Percentiles rank a stretch among this genome's conserved stretches.
Conservation (phyloP, 37 sponge, comb jelly and placozoan species). For the Halisarca cf. caerulea region DNA sequence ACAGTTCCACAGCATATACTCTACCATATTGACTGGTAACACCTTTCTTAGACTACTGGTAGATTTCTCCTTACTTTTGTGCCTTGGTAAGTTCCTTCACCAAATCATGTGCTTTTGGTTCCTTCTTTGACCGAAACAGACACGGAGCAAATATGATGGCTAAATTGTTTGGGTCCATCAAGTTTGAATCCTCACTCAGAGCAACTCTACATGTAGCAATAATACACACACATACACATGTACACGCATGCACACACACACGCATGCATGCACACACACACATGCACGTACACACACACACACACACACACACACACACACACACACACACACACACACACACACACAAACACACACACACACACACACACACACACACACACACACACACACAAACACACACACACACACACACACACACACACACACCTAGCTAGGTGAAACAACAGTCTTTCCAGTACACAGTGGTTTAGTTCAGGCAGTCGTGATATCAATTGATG, state of each 20-base stretch:
- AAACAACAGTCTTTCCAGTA: conserved; percentile 77
- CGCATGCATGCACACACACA: not conserved
- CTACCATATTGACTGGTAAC: no score
- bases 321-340: conserved; percentile 16
- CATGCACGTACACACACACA: conserved; percentile 4
- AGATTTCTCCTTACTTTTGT: conserved; percentile 49
- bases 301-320: conserved; percentile 1
- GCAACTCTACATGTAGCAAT: conserved; percentile 57
- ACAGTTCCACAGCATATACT: no score
- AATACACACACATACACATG: conserved; percentile 1
- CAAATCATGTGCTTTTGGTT: conserved; percentile 55
- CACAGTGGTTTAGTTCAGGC: conserved; percentile 66
- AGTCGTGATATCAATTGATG: conserved; percentile 55
- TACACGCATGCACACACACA: conserved; percentile 6
- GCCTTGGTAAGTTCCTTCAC: conserved; percentile 76
- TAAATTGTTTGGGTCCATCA: conserved; percentile 73
- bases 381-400: conserved; percentile 19
- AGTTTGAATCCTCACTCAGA: conserved; percentile 73
- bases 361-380: conserved; percentile 20
- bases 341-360: conserved; percentile 22
- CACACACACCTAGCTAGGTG: conserved; percentile 78
- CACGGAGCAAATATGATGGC: conserved; percentile 90
- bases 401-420: conserved; percentile 27
- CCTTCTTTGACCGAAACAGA: conserved; percentile 48
- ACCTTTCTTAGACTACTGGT: no score